Evolutionary conservation across 2,888 invertebrate genomes (phyloP).

Genomic region (Salpingus planirostris): DNA sequence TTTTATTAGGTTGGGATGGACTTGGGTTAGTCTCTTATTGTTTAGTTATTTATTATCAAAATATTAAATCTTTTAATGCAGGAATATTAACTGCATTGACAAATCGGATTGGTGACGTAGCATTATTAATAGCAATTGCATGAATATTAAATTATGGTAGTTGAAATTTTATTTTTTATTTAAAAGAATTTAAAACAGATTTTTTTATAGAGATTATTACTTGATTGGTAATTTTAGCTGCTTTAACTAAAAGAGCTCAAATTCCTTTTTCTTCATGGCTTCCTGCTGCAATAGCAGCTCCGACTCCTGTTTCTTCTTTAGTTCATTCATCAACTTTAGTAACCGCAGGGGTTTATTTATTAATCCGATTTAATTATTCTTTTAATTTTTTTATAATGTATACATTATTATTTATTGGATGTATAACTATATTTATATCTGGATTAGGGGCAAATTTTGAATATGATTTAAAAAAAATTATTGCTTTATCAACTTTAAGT

Average conservation of each 20-base stretch:
- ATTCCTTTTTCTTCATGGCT: conserved; percentile 71
- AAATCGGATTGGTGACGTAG: conserved; percentile 66
- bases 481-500: conserved; percentile 63
- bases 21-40: conserved; percentile 64
- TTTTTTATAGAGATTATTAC: conserved; percentile 41
- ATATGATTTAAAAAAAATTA: conserved; percentile 67
- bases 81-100: conserved; percentile 63
- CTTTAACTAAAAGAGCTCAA: conserved; percentile 71
- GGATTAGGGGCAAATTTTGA: conserved; percentile 54
- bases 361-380: conserved; percentile 58
- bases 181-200: conserved; percentile 43
- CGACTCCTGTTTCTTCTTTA: conserved; percentile 59
- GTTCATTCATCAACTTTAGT: conserved; percentile 73
- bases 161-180: conserved; percentile 33
- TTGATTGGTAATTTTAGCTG: conserved; percentile 45
- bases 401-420: conserved; percentile 50
- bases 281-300: conserved; percentile 68
- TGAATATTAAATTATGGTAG: conserved; percentile 33
- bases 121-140: conserved; percentile 46
- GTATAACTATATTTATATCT: conserved; percentile 53
- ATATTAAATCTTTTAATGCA: conserved; percentile 57
- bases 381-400: conserved; percentile 41
- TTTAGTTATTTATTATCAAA: conserved; percentile 65
- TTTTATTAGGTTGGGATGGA: conserved; percentile 24
- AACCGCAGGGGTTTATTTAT: conserved; percentile 62